Evolutionary conservation across 1,140 invertebrate genomes (phyloP).

Genomic region (Eulimnadia texana): DNA sequence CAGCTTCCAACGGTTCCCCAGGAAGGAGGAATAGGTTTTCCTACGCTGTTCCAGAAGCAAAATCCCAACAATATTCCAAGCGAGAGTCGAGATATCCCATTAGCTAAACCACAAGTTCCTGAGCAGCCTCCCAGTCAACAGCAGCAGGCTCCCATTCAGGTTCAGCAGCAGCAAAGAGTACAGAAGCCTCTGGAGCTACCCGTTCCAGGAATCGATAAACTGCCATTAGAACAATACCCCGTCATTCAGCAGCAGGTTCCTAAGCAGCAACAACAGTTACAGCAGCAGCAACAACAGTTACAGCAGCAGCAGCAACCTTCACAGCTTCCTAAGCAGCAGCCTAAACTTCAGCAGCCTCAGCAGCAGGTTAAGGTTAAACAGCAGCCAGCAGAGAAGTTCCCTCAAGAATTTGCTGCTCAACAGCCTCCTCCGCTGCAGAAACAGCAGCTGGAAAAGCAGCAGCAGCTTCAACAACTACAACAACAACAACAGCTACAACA

Average conservation of each 20-base stretch:
- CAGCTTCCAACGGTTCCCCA: background rate
- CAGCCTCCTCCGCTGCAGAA: background rate
- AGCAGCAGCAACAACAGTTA: background rate
- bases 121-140: background rate
- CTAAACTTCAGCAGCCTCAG: background rate
- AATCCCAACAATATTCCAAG: too few species aligned
- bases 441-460: background rate
- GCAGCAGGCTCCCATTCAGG: background rate
- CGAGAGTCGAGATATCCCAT: too few species aligned
- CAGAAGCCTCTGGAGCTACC: too few species aligned
- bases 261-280: background rate
- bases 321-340: background rate
- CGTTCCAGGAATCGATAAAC: too few species aligned
- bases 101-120: too few species aligned
- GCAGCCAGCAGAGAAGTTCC: too few species aligned
- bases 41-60: too few species aligned
- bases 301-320: background rate
- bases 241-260: background rate
- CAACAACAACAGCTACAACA: background rate
- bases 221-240: too few species aligned
- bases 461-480: background rate
- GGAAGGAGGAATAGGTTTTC: background rate
- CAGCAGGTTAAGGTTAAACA: too few species aligned
- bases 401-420: too few species aligned
- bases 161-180: background rate